phyloP scores from a whole-genome alignment of 35 echinoderm and acorn worm genomes.

The Apostichopus californicus region DNA sequence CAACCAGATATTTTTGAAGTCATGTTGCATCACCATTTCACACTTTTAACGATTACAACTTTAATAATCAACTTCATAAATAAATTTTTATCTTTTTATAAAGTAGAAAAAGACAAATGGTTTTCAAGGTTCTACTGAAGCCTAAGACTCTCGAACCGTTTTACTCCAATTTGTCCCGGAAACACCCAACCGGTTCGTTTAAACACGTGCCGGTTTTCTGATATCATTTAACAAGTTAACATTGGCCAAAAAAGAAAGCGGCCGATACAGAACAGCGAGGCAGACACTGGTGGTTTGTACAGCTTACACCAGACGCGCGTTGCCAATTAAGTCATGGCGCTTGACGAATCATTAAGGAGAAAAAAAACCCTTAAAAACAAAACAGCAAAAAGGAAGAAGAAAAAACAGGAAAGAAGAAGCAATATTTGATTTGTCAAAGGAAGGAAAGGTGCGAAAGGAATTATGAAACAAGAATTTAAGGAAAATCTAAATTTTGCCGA shows the following conservation, averaged over 20 bases:
- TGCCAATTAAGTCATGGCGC: slow-evolving; percentile 40
- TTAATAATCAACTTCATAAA: too few relatives aligned
- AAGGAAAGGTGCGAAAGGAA: background rate
- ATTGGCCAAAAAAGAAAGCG: background rate
- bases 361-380: background rate
- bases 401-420: background rate
- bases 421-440: slow-evolving; percentile 29
- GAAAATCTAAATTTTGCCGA: slow-evolving; percentile 6
- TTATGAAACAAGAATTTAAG: slow-evolving; percentile 42
- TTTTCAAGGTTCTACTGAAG: too few relatives aligned
- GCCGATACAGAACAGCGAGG: background rate
- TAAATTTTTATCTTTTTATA: too few relatives aligned
- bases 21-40: too few relatives aligned
- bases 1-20: too few relatives aligned
- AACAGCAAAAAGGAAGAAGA: background rate
- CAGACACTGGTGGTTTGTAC: slow-evolving; percentile 39
- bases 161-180: slow-evolving; percentile 14
- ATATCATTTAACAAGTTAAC: slow-evolving; percentile 32
- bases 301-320: slow-evolving; percentile 3
- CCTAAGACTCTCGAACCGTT: background rate
- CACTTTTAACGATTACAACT: too few relatives aligned
- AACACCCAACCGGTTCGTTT: slow-evolving; percentile 36
- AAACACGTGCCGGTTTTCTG: slow-evolving; percentile 34
- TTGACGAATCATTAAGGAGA: slow-evolving; percentile 8
- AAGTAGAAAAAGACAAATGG: too few relatives aligned